Evolutionary conservation across 2,888 invertebrate genomes (phyloP).

Genomic region (Alloscopus bannaensis): DNA sequence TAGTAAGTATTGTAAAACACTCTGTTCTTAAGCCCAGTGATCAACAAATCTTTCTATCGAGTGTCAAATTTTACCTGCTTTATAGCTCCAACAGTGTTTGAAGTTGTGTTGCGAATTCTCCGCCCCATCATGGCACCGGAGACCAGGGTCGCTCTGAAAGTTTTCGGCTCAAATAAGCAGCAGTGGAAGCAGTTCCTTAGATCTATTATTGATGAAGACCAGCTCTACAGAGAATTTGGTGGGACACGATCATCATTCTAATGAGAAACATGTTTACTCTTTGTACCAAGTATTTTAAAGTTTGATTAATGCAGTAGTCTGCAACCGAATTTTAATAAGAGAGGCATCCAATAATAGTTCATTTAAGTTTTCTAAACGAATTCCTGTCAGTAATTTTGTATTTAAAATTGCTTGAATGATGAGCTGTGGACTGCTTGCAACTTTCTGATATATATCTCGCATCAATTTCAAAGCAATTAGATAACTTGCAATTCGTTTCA

Average conservation of each 20-base stretch:
- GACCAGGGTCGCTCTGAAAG: slow-evolving; percentile 59
- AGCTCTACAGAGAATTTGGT: slow-evolving; percentile 55
- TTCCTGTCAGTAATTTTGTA: too few species aligned
- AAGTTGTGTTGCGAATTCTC: slow-evolving; percentile 50
- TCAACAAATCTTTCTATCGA: neutral
- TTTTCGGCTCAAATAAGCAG: slow-evolving; percentile 52
- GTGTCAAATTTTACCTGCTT: neutral
- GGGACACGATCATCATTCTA: slow-evolving; percentile 48
- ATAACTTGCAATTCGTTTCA: too few species aligned
- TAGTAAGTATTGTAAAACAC: slow-evolving; percentile 47
- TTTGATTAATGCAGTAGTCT: too few species aligned
- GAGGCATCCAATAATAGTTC: too few species aligned
- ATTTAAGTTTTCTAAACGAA: too few species aligned
- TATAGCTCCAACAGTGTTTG: slow-evolving; percentile 53
- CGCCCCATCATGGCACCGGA: slow-evolving; percentile 65
- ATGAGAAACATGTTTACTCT: too few species aligned
- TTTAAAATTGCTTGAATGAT: too few species aligned
- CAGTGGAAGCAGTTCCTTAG: slow-evolving; percentile 51
- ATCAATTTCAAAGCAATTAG: too few species aligned
- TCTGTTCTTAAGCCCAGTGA: neutral
- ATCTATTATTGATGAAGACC: slow-evolving; percentile 45
- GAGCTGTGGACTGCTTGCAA: too few species aligned
- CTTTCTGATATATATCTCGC: too few species aligned
- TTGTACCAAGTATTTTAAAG: too few species aligned
- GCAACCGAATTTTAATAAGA: too few species aligned